phyloP scores from a whole-genome alignment of 2,113 vertebrate species.

The Chitala chitala region DNA sequence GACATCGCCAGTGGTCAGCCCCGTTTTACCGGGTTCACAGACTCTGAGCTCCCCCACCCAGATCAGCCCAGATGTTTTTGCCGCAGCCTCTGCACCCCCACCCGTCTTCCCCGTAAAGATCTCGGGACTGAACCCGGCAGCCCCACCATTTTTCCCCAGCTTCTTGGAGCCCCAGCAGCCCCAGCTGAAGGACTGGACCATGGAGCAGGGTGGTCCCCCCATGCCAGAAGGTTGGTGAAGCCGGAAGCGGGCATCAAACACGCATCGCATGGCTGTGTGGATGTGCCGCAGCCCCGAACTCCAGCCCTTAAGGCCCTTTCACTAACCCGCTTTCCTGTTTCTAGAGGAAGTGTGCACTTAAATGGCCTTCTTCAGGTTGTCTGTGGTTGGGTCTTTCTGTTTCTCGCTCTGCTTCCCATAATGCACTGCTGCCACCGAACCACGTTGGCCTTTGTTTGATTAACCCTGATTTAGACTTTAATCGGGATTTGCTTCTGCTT shows the following conservation, averaged over 20 bases:
- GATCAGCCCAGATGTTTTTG: conserved; percentile 19
- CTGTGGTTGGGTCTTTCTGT: neutral
- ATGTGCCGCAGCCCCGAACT: neutral
- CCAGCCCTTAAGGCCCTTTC: neutral
- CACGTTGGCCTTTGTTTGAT: neutral
- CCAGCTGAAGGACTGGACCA: conserved; percentile 23
- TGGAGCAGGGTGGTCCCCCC: conserved; percentile 47
- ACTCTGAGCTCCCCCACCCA: no score
- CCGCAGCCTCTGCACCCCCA: conserved; percentile 7
- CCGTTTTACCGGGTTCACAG: no score
- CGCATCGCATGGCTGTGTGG: conserved; percentile 39
- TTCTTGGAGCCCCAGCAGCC: conserved; percentile 59
- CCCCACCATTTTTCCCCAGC: conserved; percentile 56
- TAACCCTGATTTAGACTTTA: neutral
- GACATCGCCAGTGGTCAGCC: neutral
- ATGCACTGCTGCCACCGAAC: neutral
- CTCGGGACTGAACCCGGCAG: conserved; percentile 50
- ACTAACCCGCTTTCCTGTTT: neutral
- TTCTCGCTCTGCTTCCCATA: conserved; percentile 3
- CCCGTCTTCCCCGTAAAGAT: conserved; percentile 23
- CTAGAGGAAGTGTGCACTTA: neutral
- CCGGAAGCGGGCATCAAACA: conserved; percentile 41
- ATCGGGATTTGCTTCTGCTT: conserved; percentile 4
- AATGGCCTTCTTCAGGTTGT: neutral
- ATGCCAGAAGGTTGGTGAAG: conserved; percentile 70